Evolutionary conservation across 1,140 invertebrate genomes (phyloP).

Genomic region (Ephestia elutella): DNA sequence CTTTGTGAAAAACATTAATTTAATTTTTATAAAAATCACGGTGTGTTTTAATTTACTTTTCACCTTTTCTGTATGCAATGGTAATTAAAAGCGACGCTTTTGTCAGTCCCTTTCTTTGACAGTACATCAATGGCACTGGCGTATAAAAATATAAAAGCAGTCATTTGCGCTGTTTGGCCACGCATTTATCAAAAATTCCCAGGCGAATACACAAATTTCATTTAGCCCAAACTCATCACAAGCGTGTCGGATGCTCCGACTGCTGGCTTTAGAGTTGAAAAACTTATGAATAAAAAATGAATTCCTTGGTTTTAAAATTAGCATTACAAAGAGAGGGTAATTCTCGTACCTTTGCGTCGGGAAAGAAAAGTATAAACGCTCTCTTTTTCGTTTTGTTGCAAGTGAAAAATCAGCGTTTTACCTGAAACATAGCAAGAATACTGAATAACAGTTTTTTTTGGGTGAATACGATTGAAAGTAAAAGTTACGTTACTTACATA

Average conservation of each 20-base stretch:
- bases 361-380: constrained; percentile 64
- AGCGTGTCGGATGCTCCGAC: constrained; percentile 60
- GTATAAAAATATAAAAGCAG: neutral
- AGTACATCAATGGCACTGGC: neutral
- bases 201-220: constrained; percentile 27
- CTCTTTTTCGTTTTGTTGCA: constrained; percentile 58
- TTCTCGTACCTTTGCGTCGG: constrained; percentile 64
- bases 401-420: constrained; percentile 58
- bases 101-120: no score
- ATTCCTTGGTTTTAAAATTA: constrained; percentile 73
- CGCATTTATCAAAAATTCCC: neutral
- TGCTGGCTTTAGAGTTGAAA: constrained; percentile 65
- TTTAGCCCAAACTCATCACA: constrained; percentile 61
- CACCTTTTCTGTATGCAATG: no score
- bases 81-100: no score
- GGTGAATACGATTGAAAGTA: no score
- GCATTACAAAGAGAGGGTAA: constrained; percentile 71
- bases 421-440: constrained; percentile 12
- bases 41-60: neutral
- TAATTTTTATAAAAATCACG: neutral
- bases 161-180: neutral
- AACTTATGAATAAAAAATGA: constrained; percentile 74
- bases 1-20: neutral
- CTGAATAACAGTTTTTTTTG: no score
- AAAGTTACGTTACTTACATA: no score